Evolutionary conservation across 2,888 invertebrate species (phyloP), one percentile per base, ranked within the genome.

Genomic region (Chaetogeoica ovagalla): DNA sequence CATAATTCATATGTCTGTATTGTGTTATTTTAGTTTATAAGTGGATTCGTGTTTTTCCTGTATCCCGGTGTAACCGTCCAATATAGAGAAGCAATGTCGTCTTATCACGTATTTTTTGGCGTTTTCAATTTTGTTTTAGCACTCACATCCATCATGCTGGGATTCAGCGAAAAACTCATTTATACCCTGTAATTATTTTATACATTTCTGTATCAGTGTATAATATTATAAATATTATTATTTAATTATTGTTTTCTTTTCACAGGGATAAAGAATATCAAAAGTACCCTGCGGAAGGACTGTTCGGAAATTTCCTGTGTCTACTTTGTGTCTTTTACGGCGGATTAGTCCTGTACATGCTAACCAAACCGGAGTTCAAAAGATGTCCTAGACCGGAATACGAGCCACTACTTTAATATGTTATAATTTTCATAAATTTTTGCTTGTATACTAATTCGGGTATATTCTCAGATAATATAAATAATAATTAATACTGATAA

Each of bases 111-210:
- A 13, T 92, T 90, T 85, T 91, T 92, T 85, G 96, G 96, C 19
- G 86, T 91, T 13, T 88, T 90, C 76, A 91, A 92, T 83, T 94
- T 94, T 85, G 86, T 91, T 9, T 86, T 92, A 84, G 91, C 92
- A 2, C 87, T 91, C 52, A 89, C 90, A 4, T 88, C 93, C 17
- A 90, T 91, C 30, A 86, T 94, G 19, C 88, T 92, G 85, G 96
- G 96, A 17, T 87, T 95, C n/a, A 90, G 90, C 9, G 95, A 96
- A 85, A 93, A 94, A 86, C 91, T 91, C 0, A 86, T 92, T 39
- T 94, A 88, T 83, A 82, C 85, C 59, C 83, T 89, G 88, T 87
- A 84, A 30, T 30, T 30, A 30, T 30, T 30, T 1, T 30, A 30
- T 30, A 2, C 30, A 2, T 30, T 30, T 30, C 4, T 30, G 1